phyloP scores from a whole-genome alignment of 2,888 invertebrate species.

The Horisme vitalbata region DNA sequence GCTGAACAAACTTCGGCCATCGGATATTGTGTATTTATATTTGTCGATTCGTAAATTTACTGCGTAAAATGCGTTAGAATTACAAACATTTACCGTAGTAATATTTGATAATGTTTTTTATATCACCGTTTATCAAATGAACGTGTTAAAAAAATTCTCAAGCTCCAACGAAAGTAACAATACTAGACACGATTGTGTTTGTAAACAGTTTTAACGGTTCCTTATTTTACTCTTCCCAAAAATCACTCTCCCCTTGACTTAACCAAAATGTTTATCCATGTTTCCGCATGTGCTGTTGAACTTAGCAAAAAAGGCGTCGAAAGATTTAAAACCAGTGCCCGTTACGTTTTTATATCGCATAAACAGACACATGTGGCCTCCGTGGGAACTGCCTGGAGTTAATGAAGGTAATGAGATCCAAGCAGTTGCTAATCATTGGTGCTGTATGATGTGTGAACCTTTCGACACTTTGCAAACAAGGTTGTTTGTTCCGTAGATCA shows the following conservation, averaged over 20 bases:
- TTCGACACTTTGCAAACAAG: slow-evolving; percentile 26
- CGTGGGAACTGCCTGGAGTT: slow-evolving; percentile 62
- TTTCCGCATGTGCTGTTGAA: slow-evolving; percentile 37
- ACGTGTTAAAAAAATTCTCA: background rate
- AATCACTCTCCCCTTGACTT: slow-evolving; percentile 3
- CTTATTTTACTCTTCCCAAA: background rate
- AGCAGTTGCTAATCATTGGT: slow-evolving; percentile 64
- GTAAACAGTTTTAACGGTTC: slow-evolving; percentile 7
- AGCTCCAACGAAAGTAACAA: background rate
- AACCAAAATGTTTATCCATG: slow-evolving; percentile 42
- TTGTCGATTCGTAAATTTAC: slow-evolving; percentile 4
- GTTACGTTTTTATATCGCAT: slow-evolving; percentile 53
- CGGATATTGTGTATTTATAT: slow-evolving; percentile 17
- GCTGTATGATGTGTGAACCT: slow-evolving; percentile 26
- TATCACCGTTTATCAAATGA: slow-evolving; percentile 4
- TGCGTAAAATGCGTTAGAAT: slow-evolving; percentile 8
- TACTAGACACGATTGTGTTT: slow-evolving; percentile 3
- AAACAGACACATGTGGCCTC: slow-evolving; percentile 66
- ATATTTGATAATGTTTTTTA: background rate
- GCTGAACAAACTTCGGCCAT: slow-evolving; percentile 14
- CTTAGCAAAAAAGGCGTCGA: slow-evolving; percentile 55
- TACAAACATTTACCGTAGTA: slow-evolving; percentile 4
- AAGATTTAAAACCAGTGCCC: slow-evolving; percentile 57
- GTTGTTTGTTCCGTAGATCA: slow-evolving; percentile 25
- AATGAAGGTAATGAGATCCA: slow-evolving; percentile 67